Conservation (phyloP, 2,888 invertebrate genomes). For the Nudaria mundana region DNA sequence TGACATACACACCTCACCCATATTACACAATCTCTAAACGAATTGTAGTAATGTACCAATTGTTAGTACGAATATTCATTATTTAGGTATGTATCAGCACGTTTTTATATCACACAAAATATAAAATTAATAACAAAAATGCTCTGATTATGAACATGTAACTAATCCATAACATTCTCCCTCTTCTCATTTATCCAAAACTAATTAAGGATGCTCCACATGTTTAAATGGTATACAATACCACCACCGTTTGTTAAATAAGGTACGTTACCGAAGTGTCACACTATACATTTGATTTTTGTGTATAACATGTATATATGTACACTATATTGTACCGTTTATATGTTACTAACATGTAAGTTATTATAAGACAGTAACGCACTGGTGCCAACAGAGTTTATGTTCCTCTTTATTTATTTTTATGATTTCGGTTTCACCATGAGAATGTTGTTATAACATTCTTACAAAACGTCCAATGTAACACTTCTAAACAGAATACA, state of each 20-base stretch:
- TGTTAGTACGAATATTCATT: not conserved
- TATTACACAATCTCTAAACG: not conserved
- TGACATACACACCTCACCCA: not conserved
- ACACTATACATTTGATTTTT: constrained; percentile 64
- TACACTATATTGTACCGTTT: constrained; percentile 53
- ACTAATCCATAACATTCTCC: constrained; percentile 82
- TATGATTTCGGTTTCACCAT: constrained; percentile 28
- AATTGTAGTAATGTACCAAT: not conserved
- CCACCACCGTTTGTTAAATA: constrained; percentile 76
- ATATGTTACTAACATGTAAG: constrained; percentile 62
- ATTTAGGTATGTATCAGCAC: constrained; percentile 26
- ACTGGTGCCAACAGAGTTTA: constrained; percentile 66
- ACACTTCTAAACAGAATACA: constrained; percentile 30
- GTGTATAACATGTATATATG: constrained; percentile 68
- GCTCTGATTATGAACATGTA: constrained; percentile 64
- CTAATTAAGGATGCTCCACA: constrained; percentile 79
- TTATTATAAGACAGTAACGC: constrained; percentile 44
- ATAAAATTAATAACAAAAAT: constrained; percentile 44
- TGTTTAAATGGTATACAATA: constrained; percentile 76
- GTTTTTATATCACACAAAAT: constrained; percentile 54
- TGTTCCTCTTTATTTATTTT: constrained; percentile 20
- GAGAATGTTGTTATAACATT: constrained; percentile 76
- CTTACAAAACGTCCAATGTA: constrained; percentile 22
- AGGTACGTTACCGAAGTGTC: constrained; percentile 77
- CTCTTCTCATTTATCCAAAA: constrained; percentile 78